These are phyloP conservation scores for Machimus rusticus DNA, from an alignment of 2,888 invertebrate species.

Conservation along the genomic window DNA sequence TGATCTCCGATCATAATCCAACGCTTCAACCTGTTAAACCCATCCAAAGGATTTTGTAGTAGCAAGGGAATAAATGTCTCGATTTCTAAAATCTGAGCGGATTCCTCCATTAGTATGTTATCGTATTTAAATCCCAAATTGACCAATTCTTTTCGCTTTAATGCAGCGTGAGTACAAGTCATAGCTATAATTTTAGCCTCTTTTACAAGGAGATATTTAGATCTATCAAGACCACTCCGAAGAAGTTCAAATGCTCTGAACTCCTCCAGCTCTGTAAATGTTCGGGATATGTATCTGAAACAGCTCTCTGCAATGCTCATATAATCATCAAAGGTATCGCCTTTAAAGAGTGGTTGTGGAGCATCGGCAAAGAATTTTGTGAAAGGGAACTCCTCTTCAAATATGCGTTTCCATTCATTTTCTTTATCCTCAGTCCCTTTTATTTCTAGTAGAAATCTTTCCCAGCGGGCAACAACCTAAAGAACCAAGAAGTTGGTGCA, in stretches of 20 bases:
- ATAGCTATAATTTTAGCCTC: slow-evolving; percentile 99
- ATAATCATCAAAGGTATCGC: slow-evolving; percentile 78
- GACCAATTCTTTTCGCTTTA: slow-evolving; percentile 95
- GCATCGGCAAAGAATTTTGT: slow-evolving; percentile 91
- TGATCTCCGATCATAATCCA: slow-evolving; percentile 99
- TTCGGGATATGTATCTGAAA: slow-evolving; percentile 91
- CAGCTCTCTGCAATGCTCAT: slow-evolving; percentile 91
- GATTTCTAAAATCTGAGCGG: slow-evolving; percentile 98
- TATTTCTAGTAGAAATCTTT: slow-evolving; percentile 72
- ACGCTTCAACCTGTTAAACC: slow-evolving; percentile 91
- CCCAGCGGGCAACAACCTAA: slow-evolving; percentile 84
- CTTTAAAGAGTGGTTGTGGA: slow-evolving; percentile 90
- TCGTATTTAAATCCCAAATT: slow-evolving; percentile 96
- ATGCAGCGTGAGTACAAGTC: slow-evolving; percentile 99
- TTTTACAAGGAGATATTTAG: slow-evolving; percentile 95
- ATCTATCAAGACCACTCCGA: slow-evolving; percentile 92
- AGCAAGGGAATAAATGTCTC: slow-evolving; percentile 99
- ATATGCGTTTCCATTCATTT: slow-evolving; percentile 59
- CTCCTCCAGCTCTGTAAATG: slow-evolving; percentile 97
- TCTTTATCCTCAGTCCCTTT: slow-evolving; percentile 50
- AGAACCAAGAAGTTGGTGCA: neutral
- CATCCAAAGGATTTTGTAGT: slow-evolving; percentile 98
- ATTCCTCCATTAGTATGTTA: slow-evolving; percentile 99
- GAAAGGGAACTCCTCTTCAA: slow-evolving; percentile 91
- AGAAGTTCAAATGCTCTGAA: slow-evolving; percentile 97